Evolutionary conservation across 2,888 invertebrate species (phyloP).

Genomic region (Aphidoletes aphidimyza): DNA sequence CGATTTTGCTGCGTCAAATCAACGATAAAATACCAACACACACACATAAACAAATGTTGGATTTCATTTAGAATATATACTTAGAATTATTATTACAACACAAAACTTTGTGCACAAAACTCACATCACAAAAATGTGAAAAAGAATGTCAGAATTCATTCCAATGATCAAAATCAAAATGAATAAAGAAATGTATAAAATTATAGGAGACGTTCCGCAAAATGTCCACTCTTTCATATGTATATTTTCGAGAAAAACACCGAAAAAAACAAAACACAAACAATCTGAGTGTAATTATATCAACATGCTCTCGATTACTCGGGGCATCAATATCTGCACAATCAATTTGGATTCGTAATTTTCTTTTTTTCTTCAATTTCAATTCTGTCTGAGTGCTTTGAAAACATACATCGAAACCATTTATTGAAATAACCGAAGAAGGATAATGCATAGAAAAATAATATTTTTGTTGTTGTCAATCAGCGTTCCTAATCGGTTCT

Average conservation of each 20-base stretch:
- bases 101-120: not conserved
- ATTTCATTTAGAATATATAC: not conserved
- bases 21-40: conserved; percentile 15
- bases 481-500: not conserved
- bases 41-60: too few relatives aligned
- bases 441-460: conserved; percentile 12
- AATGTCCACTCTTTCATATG: not conserved
- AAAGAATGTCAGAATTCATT: not conserved
- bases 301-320: too few relatives aligned
- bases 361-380: too few relatives aligned
- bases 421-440: not conserved
- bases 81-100: not conserved
- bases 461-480: conserved; percentile 15
- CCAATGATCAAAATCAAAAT: not conserved
- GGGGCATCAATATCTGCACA: too few relatives aligned
- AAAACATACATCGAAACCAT: conserved; percentile 17
- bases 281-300: too few relatives aligned
- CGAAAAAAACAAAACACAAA: too few relatives aligned
- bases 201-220: not conserved
- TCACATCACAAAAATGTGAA: not conserved
- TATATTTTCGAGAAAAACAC: too few relatives aligned
- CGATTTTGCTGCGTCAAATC: not conserved
- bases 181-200: not conserved
- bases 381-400: conserved; percentile 22
- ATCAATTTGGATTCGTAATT: too few relatives aligned